phyloP scores from a whole-genome alignment of 2,888 invertebrate genomes.

The Phaonia tiefii region DNA sequence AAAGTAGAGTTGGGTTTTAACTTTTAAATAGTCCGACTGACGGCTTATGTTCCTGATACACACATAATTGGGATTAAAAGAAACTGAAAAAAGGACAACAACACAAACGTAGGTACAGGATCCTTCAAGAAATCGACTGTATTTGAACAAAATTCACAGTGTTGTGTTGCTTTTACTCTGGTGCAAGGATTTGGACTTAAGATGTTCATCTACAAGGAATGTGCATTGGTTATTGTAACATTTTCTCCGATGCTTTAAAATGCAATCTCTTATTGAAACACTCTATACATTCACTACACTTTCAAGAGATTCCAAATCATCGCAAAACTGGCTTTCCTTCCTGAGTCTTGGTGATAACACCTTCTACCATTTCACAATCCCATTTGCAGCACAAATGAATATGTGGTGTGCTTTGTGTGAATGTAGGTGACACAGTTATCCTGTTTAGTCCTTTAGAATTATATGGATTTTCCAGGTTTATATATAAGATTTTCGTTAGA shows the following conservation, averaged over 20 bases:
- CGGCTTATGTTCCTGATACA: constrained; percentile 16
- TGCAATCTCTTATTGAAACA: too few relatives aligned
- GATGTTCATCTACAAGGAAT: too few relatives aligned
- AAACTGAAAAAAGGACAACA: too few relatives aligned
- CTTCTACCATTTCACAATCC: background rate
- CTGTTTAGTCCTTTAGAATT: constrained; percentile 22
- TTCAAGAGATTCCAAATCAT: constrained; percentile 16
- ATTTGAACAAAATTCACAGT: too few relatives aligned
- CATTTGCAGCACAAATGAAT: background rate
- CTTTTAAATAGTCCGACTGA: background rate
- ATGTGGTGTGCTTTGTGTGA: background rate
- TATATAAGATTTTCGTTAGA: constrained; percentile 7
- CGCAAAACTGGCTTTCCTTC: constrained; percentile 17
- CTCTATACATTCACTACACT: background rate
- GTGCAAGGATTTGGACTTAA: too few relatives aligned
- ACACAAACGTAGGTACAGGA: too few relatives aligned
- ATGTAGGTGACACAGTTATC: constrained; percentile 15
- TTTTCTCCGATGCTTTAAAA: too few relatives aligned
- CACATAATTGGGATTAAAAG: too few relatives aligned
- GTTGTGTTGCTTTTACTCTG: too few relatives aligned
- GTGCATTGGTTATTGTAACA: background rate
- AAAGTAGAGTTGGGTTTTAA: background rate
- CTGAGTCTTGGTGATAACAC: constrained; percentile 32
- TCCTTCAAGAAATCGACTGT: too few relatives aligned
- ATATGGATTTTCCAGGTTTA: constrained; percentile 32